A percentile compares a stretch with the other conserved stretches of the same genome.
These are phyloP conservation scores for Paramormyrops hopkinsi DNA, from an alignment of 2,797 vertebrate genomes.

Conservation along the genomic window DNA sequence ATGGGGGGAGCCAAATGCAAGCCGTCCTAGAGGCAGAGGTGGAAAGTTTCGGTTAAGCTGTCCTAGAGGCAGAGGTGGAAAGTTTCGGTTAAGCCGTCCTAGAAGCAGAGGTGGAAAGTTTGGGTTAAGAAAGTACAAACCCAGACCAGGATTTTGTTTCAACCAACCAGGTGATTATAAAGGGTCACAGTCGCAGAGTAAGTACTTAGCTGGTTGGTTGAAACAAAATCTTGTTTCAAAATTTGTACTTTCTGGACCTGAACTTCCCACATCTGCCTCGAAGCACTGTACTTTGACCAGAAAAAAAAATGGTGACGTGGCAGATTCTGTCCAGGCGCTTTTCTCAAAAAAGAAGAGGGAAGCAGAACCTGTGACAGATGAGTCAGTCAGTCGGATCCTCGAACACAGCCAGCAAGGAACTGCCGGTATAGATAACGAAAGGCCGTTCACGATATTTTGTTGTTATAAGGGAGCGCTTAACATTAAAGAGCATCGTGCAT, in stretches of 20 bases:
- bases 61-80: not conserved
- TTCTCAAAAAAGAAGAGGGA: not conserved
- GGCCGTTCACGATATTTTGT: not conserved
- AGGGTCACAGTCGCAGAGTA: not conserved
- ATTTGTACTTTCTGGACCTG: not conserved
- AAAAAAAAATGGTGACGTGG: too few relatives aligned
- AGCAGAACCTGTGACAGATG: not conserved
- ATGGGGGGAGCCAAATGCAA: not conserved
- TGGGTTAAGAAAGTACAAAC: not conserved
- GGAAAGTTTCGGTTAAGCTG: not conserved
- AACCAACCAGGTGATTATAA: not conserved
- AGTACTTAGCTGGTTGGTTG: not conserved
- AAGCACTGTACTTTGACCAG: not conserved
- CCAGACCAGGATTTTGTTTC: not conserved
- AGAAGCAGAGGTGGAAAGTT: not conserved
- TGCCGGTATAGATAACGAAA: not conserved
- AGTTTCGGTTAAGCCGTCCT: not conserved
- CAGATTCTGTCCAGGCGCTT: not conserved
- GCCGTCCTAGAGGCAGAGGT: not conserved
- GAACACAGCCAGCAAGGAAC: not conserved
- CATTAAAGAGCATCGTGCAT: not conserved
- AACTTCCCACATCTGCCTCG: not conserved
- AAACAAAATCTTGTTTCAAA: not conserved
- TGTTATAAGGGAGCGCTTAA: not conserved
- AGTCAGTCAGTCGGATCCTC: not conserved